Evolutionary conservation across 2,888 invertebrate genomes (phyloP), one percentile per base, ranked within the genome.

Genomic region (Epirrhoe alternata): DNA sequence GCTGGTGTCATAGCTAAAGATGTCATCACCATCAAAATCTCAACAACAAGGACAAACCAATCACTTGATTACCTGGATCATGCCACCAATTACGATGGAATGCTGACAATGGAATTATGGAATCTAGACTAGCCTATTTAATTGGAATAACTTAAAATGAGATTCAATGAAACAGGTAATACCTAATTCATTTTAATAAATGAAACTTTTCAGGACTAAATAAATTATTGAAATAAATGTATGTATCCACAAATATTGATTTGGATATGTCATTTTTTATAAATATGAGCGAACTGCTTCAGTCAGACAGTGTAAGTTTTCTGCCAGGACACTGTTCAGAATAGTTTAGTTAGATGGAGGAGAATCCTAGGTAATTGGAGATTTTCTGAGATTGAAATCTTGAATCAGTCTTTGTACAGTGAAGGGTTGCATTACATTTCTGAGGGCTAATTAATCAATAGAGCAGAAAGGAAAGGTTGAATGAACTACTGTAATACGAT

Each of bases 41-140:
- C 75, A 73, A 79, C 78, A 65, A 56, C 83, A 85, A 86, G 85
- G 85, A 73, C 84, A 83, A 78, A 85, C 77, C 76, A 85, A 85
- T 86, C 76, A 74, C 73, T 69, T 73, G 77, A 79, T 82, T 80
- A 79, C 64, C 73, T 75, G 79, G 57, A 57, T 50, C 56, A 55
- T 57, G 24, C 24, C 50, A 68, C 53, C 57, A 50, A 60, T 67
- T 60, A 56, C 33, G 31, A 35, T 31, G 38, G 24, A 24, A 24
- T 24, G 24, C 24, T 24, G 24, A 24, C 24, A 24, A 24, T 24
- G 24, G 24, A 24, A 24, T 24, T 1, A 24, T 24, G 24, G 50
- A 47, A 59, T 59, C 42, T 64, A 58, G 53, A 53, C 58, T 14
- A 30, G 16, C 35, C 16, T 24, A 47, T 52, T 38, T 49, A 50